A percentile compares a stretch with the other conserved stretches of the same genome.
Evolutionary conservation across 2,113 vertebrate genomes (phyloP).

Genomic region (Channa maculata): DNA sequence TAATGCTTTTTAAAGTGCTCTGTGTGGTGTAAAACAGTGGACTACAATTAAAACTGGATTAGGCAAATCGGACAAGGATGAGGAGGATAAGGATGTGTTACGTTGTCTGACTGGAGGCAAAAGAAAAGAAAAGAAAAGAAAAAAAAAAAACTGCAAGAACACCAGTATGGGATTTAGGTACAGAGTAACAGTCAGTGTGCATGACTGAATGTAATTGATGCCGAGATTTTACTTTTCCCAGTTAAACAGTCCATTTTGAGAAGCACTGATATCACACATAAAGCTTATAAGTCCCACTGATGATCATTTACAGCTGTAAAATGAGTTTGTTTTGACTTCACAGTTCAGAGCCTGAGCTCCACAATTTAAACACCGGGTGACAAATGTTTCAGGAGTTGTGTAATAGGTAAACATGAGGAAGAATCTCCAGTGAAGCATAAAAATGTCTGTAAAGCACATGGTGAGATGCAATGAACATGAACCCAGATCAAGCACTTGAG

Average conservation of each 20-base stretch:
- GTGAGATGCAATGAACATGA: conserved; percentile 10
- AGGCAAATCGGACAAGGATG: not conserved
- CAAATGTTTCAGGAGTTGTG: not conserved
- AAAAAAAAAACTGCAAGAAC: conserved; percentile 11
- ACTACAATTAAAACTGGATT: not conserved
- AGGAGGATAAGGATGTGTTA: conserved; percentile 3
- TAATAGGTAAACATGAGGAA: conserved; percentile 24
- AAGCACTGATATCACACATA: not conserved
- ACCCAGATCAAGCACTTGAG: conserved; percentile 15
- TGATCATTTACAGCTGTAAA: not conserved
- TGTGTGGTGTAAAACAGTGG: conserved; percentile 15
- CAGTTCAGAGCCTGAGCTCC: not conserved
- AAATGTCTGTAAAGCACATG: conserved; percentile 33
- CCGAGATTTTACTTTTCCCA: not conserved
- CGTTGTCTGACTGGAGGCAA: not conserved
- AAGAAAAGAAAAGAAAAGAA: not conserved
- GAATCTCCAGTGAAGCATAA: not conserved
- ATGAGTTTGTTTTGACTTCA: not conserved
- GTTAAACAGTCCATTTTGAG: not conserved
- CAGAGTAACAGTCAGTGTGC: not conserved
- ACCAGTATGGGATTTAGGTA: not conserved
- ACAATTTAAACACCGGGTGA: not conserved
- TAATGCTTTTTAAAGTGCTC: conserved; percentile 71
- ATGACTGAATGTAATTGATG: not conserved
- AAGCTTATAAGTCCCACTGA: not conserved